phyloP scores from a whole-genome alignment of 2,113 vertebrate species.

The Paralichthys olivaceus region DNA sequence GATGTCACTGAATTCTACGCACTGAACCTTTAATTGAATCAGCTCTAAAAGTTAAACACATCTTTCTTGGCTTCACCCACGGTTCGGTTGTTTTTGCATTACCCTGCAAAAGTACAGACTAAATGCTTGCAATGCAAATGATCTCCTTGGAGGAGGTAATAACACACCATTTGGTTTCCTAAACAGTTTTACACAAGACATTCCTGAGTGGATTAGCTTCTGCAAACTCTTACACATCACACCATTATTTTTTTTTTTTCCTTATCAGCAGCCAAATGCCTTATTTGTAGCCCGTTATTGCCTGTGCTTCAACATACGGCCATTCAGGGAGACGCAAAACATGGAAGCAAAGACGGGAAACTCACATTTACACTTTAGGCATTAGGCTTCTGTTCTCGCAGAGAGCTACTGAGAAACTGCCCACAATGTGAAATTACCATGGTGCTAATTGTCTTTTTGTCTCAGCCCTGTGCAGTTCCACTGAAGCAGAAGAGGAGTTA shows the following conservation, averaged over 20 bases:
- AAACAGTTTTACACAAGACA: not conserved
- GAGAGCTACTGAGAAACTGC: conserved; percentile 20
- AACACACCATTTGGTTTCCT: conserved; percentile 6
- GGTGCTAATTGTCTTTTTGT: conserved; percentile 49
- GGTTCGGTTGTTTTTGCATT: not conserved
- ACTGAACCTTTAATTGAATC: too few relatives aligned
- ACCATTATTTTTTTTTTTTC: conserved; percentile 10
- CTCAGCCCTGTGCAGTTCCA: conserved; percentile 27
- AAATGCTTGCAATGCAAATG: not conserved
- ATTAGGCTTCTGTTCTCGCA: conserved; percentile 1
- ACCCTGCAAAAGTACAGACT: not conserved
- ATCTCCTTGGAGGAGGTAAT: not conserved
- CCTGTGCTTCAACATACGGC: conserved; percentile 13
- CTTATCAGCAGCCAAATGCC: conserved; percentile 7
- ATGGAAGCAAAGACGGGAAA: conserved; percentile 4
- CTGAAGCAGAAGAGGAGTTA: conserved; percentile 42
- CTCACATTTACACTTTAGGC: conserved; percentile 34
- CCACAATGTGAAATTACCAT: conserved; percentile 28
- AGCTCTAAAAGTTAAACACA: too few relatives aligned
- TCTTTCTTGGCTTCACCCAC: not conserved
- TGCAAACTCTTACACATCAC: conserved; percentile 13
- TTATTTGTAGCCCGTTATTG: conserved; percentile 27
- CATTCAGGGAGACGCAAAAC: conserved; percentile 21
- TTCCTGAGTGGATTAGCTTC: conserved; percentile 30
- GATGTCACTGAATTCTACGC: too few relatives aligned